A percentile compares a stretch with the other conserved stretches of the same genome.
Conservation (phyloP, 2,797 vertebrate genomes). For the Fundulus diaphanus region DNA sequence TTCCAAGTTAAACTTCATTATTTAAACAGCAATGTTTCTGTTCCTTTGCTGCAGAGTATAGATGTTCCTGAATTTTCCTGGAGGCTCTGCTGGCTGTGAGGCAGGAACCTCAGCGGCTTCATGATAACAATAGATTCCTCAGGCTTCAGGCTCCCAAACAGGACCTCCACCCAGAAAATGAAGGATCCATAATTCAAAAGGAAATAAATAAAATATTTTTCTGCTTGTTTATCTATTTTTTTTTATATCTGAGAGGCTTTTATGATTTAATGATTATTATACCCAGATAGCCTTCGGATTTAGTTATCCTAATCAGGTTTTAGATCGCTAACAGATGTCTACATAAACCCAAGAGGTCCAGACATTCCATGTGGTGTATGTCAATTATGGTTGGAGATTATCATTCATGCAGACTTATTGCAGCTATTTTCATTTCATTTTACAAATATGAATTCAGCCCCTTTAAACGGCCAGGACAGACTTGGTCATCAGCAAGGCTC, state of each 20-base stretch:
- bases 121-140: neutral
- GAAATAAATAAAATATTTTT: neutral
- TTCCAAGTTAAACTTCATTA: neutral
- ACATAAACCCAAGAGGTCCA: neutral
- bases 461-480: too few relatives aligned
- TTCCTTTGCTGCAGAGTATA: neutral
- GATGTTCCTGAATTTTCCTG: neutral
- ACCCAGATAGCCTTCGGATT: neutral
- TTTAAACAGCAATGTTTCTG: neutral
- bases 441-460: too few relatives aligned
- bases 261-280: neutral
- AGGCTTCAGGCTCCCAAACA: neutral
- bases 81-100: neutral
- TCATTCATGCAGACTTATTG: too few relatives aligned
- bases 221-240: neutral
- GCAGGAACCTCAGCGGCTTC: neutral
- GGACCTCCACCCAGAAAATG: neutral
- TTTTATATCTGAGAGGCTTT: neutral
- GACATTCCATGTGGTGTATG: too few relatives aligned
- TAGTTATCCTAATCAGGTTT: neutral
- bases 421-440: too few relatives aligned
- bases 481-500: too few relatives aligned
- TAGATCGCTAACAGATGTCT: neutral
- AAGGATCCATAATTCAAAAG: neutral
- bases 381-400: too few relatives aligned